phyloP scores from a whole-genome alignment of 1,140 invertebrate genomes.

The Tetraneura akinire region DNA sequence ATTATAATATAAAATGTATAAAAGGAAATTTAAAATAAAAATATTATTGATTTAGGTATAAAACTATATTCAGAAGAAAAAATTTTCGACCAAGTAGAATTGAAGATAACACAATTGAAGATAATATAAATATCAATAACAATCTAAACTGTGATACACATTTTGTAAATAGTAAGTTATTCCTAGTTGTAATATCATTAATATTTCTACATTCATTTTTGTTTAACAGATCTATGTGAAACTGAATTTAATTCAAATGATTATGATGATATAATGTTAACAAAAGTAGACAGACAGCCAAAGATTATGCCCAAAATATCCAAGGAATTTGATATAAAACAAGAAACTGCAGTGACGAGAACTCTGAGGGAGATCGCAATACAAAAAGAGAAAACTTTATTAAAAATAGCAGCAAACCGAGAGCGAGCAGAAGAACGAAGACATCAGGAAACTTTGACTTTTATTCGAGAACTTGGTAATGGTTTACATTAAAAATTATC shows the following conservation, averaged over 20 bases:
- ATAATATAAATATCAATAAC: slow-evolving; percentile 17
- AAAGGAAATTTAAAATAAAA: background rate
- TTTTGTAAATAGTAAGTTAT: slow-evolving; percentile 3
- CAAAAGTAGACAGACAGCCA: background rate
- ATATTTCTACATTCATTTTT: background rate
- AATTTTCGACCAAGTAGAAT: background rate
- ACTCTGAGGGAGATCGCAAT: slow-evolving; percentile 24
- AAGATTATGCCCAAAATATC: background rate
- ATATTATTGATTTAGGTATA: slow-evolving; percentile 25
- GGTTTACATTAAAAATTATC: background rate
- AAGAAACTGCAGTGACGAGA: slow-evolving; percentile 10
- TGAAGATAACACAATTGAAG: background rate
- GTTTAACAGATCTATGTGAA: slow-evolving; percentile 10
- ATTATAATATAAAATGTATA: background rate
- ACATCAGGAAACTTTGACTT: slow-evolving; percentile 29
- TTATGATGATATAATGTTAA: slow-evolving; percentile 1
- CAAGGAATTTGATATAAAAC: background rate
- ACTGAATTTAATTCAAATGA: background rate
- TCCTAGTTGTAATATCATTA: background rate
- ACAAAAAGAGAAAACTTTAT: slow-evolving; percentile 38
- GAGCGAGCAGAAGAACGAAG: slow-evolving; percentile 34
- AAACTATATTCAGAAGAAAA: slow-evolving; percentile 47
- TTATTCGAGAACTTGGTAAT: slow-evolving; percentile 26
- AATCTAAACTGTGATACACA: slow-evolving; percentile 29
- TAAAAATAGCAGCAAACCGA: slow-evolving; percentile 36